Evolutionary conservation across 2,797 vertebrate species (phyloP).

Genomic region (Tokudaia muenninki): DNA sequence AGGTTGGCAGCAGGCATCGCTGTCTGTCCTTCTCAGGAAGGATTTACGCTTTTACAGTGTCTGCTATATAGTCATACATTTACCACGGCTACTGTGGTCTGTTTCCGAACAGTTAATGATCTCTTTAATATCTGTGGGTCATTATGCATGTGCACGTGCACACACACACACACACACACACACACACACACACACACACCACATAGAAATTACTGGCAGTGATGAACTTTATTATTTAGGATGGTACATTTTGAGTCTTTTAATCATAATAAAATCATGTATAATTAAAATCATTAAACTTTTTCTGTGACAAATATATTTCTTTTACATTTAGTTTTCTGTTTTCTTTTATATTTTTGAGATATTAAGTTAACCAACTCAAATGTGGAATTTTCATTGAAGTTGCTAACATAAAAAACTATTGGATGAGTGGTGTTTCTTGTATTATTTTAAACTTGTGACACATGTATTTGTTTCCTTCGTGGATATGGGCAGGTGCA

Average conservation of each 20-base stretch:
- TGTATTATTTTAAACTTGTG: neutral
- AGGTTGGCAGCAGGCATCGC: too few species aligned
- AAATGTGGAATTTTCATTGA: neutral
- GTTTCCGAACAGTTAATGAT: neutral
- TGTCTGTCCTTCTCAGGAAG: neutral
- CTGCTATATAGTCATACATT: too few species aligned
- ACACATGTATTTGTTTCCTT: neutral
- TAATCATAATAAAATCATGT: neutral
- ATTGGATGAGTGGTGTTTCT: neutral
- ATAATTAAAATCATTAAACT: neutral
- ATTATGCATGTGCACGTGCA: too few species aligned
- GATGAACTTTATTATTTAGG: neutral
- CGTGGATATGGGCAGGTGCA: accelerated
- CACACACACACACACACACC: neutral
- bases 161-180: neutral
- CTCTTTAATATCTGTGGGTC: neutral
- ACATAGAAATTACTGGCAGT: neutral
- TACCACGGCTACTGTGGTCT: neutral
- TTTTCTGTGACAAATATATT: neutral
- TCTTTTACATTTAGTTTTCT: neutral
- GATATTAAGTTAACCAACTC: neutral
- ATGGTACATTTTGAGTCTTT: neutral
- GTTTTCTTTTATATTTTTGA: neutral
- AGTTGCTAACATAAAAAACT: neutral
- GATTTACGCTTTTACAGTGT: neutral